Conservation (phyloP, 2,113 vertebrate species). For the Hydrolagus affinis region DNA sequence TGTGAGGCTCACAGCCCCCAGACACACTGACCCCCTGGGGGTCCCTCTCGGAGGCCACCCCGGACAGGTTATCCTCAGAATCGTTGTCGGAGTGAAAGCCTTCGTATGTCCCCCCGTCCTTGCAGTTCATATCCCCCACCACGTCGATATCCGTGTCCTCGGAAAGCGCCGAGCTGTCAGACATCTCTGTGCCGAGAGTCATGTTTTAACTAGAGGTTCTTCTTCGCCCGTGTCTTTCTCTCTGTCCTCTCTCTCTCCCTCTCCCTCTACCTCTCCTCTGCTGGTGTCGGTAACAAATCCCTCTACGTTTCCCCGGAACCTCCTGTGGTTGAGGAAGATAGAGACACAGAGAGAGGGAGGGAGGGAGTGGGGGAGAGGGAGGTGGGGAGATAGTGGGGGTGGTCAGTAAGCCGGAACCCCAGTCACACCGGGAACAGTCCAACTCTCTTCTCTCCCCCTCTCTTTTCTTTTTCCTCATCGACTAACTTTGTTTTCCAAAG, state of each 20-base stretch:
- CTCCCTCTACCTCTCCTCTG: too few species aligned
- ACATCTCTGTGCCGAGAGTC: constrained; percentile 75
- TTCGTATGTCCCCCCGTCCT: constrained; percentile 62
- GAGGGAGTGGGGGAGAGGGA: too few species aligned
- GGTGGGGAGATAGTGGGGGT: too few species aligned
- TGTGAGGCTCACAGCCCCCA: constrained; percentile 52
- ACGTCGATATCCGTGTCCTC: constrained; percentile 91
- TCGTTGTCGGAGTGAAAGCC: constrained; percentile 63
- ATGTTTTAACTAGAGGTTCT: constrained; percentile 60
- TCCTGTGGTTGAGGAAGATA: too few species aligned
- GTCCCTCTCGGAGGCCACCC: constrained; percentile 51
- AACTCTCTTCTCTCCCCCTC: neutral
- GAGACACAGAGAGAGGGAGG: constrained; percentile 15
- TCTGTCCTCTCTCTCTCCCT: too few species aligned
- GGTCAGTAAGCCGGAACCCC: too few species aligned
- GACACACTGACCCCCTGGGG: constrained; percentile 54
- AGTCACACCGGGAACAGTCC: too few species aligned
- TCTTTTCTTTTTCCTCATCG: constrained; percentile 6
- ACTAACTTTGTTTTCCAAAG: constrained; percentile 35
- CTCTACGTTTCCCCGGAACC: constrained; percentile 18
- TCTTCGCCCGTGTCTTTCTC: constrained; percentile 23
- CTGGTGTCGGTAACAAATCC: constrained; percentile 9
- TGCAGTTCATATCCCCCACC: constrained; percentile 71
- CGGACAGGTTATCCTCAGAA: constrained; percentile 64
- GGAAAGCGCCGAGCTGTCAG: constrained; percentile 68